phyloP scores from a whole-genome alignment of 2,113 vertebrate genomes.

The Hystrix brachyura region DNA sequence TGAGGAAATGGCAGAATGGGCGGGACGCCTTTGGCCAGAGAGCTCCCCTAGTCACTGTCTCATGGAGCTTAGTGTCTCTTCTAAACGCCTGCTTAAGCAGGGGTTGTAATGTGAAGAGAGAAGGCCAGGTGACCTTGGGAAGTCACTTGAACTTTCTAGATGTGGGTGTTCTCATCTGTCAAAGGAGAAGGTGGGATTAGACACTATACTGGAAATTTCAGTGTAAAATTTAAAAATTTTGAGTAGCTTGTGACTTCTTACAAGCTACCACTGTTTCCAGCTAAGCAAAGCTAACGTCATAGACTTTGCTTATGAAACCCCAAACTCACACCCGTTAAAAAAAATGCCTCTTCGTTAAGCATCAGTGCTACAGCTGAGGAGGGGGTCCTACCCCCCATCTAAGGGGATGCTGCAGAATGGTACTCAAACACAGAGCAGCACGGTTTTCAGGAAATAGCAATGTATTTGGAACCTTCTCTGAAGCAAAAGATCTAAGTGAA shows the following conservation, averaged over 20 bases:
- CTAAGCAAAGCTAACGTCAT: background rate
- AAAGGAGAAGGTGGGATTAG: background rate
- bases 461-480: background rate
- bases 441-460: conserved; percentile 2
- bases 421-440: background rate
- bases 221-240: background rate
- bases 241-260: background rate
- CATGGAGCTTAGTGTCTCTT: no score
- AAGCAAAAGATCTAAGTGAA: conserved; percentile 11
- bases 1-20: background rate
- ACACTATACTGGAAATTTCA: background rate
- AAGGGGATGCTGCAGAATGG: background rate
- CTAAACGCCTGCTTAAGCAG: background rate
- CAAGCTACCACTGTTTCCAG: background rate
- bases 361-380: background rate
- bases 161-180: background rate
- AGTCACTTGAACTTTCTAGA: background rate
- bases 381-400: background rate
- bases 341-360: background rate
- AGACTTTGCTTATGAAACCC: background rate
- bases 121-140: background rate
- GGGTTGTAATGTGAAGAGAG: background rate
- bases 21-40: background rate
- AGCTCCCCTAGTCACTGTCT: background rate
- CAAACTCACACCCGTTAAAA: background rate